phyloP scores from a whole-genome alignment of 2,113 vertebrate genomes.

The Dicaeum eximium region DNA sequence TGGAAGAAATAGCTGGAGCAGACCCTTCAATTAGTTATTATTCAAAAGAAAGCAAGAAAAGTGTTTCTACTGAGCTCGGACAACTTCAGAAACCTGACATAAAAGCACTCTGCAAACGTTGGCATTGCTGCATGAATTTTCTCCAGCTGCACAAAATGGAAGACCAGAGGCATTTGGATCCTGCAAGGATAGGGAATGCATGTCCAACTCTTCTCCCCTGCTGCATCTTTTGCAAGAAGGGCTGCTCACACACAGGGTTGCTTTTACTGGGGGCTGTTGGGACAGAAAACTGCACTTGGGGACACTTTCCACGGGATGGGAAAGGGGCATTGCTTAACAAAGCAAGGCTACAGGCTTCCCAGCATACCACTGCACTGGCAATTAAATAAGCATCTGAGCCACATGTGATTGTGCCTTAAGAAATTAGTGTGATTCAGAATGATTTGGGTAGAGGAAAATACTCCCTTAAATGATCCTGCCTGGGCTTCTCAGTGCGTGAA shows the following conservation, averaged over 20 bases:
- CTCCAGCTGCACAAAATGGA: neutral
- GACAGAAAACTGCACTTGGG: neutral
- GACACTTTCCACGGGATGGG: neutral
- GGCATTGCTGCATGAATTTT: neutral
- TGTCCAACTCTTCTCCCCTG: neutral
- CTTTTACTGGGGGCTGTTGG: neutral
- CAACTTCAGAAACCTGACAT: neutral
- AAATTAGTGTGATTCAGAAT: conserved; percentile 42
- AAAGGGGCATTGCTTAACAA: conserved; percentile 17
- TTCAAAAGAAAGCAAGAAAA: neutral
- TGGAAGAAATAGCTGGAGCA: neutral
- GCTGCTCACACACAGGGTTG: neutral
- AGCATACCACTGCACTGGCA: neutral
- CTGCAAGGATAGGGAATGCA: neutral
- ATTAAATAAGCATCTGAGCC: conserved; percentile 42
- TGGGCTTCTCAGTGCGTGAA: neutral
- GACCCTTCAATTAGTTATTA: neutral
- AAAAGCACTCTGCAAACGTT: accelerated
- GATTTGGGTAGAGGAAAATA: conserved; percentile 36
- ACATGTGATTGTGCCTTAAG: conserved; percentile 38
- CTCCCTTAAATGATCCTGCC: conserved; percentile 25
- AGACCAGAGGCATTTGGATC: neutral
- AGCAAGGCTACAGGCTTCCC: neutral
- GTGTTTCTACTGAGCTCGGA: neutral
- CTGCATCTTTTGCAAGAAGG: neutral